These are phyloP conservation scores for Aphodius sticticus DNA, from an alignment of 2,888 invertebrate genomes.

Conservation along the genomic window DNA sequence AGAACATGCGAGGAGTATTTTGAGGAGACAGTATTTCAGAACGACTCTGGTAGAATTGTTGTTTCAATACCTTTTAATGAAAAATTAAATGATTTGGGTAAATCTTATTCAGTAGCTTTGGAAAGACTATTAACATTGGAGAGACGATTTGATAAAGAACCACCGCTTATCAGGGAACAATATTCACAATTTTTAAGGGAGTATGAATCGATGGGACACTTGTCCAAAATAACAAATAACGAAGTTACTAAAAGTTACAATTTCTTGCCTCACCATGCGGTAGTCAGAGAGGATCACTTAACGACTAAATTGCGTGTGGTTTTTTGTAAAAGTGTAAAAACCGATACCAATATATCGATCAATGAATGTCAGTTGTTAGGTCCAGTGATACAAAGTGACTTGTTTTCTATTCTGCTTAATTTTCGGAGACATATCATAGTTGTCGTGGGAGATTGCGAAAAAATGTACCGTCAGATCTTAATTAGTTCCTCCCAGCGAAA, in stretches of 20 bases:
- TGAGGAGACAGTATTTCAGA: background rate
- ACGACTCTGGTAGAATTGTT: background rate
- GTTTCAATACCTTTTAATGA: background rate
- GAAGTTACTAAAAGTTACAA: too few species aligned
- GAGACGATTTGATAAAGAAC: background rate
- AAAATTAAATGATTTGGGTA: background rate
- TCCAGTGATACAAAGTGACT: slow-evolving; percentile 6
- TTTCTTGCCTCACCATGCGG: background rate
- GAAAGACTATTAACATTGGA: background rate
- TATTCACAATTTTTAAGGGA: too few species aligned
- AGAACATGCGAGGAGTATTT: slow-evolving; percentile 5
- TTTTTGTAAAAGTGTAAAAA: slow-evolving; percentile 21
- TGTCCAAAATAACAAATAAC: too few species aligned
- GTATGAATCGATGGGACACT: too few species aligned
- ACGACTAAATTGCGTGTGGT: slow-evolving; percentile 27
- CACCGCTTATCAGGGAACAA: background rate
- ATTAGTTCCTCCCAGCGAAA: slow-evolving; percentile 6
- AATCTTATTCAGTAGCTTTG: background rate
- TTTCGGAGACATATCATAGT: slow-evolving; percentile 7
- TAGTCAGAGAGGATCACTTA: background rate
- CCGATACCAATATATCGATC: background rate
- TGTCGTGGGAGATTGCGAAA: background rate
- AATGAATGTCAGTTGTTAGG: slow-evolving; percentile 6
- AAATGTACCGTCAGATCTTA: background rate
- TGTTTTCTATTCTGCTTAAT: slow-evolving; percentile 5